phyloP scores from a whole-genome alignment of 1,140 invertebrate genomes.

The Brachionus koreanus region DNA sequence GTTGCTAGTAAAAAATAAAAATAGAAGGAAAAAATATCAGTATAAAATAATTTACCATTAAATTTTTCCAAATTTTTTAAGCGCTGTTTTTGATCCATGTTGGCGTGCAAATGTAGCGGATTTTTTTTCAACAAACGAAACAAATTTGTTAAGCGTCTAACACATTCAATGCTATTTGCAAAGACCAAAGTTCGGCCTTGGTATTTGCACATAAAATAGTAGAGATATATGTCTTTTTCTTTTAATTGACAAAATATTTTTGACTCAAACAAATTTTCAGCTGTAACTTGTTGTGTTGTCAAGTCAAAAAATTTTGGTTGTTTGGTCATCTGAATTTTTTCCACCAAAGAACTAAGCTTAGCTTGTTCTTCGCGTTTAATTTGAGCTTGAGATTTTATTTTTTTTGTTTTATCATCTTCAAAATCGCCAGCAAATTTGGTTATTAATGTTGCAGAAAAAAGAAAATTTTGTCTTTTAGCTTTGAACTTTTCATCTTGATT shows the following conservation, averaged over 20 bases:
- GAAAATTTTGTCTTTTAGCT: slow-evolving; percentile 76
- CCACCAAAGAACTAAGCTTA: slow-evolving; percentile 58
- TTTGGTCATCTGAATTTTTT: slow-evolving; percentile 67
- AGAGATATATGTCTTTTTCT: slow-evolving; percentile 79
- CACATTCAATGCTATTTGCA: slow-evolving; percentile 91
- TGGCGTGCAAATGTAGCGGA: slow-evolving; percentile 82
- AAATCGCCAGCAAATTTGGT: not conserved
- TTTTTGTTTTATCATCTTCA: slow-evolving; percentile 1
- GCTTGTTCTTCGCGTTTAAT: not conserved
- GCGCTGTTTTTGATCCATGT: slow-evolving; percentile 88
- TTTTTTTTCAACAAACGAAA: slow-evolving; percentile 73
- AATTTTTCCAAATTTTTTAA: slow-evolving; percentile 91
- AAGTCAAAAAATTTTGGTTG: slow-evolving; percentile 90
- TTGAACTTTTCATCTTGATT: slow-evolving; percentile 83
- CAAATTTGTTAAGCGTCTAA: slow-evolving; percentile 75
- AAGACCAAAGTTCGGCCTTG: slow-evolving; percentile 87
- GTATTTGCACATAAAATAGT: slow-evolving; percentile 81
- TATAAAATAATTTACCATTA: slow-evolving; percentile 61
- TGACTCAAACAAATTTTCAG: slow-evolving; percentile 75
- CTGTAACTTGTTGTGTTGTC: slow-evolving; percentile 69
- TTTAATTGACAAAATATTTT: slow-evolving; percentile 64
- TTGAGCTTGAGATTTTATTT: slow-evolving; percentile 4
- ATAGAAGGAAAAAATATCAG: not conserved
- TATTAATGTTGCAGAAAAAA: slow-evolving; percentile 95
- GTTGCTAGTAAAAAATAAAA: slow-evolving; percentile 43